Evolutionary conservation across 2,797 vertebrate species (phyloP), one percentile per base, ranked within the genome.

Genomic region (Peromyscus eremicus): DNA sequence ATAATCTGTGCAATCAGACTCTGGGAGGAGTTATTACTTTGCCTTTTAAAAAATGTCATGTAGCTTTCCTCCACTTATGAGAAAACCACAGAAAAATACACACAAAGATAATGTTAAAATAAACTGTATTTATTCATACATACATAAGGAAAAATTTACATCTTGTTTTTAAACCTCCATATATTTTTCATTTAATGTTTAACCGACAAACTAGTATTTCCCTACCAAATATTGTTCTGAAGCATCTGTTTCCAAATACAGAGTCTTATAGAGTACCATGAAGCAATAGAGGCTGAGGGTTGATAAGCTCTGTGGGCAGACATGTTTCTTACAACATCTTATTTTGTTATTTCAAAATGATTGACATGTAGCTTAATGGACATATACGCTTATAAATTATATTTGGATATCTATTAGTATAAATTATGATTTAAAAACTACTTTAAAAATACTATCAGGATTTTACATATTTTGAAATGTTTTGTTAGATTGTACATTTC

Each of bases 121-220:
- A 88, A 73, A 60, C 1, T 4, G 1, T 32, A 23, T 71, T 91
- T 49, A 64, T 70, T 13, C 1, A 37, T 57, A 37, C 16, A 21
- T 80, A 1, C 10, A 5, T 8, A 37, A 32, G 68, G 92, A 85
- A 55, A 80, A 79, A 43, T 14, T 88, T 4, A 11, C 0, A 25
- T 87, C 25, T 77, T 89, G 2, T 83, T 85, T 81, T 66, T 88
- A 76, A 93, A 37, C 12, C 27, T 76, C 2, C n/a, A 25, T 86
- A 89, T 86, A 49, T 10, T 43, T 89, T 92, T 89, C 6, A 73
- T 12, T 89, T 89, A 79, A 32, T 10, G 80, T 80, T 93, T 91
- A 89, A 77, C 25, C 34, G 71, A 66, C 37, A 60, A 43, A 66
- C 29, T 70, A 62, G 70, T 75, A 79, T 64, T 91, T 88, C 55